These are phyloP conservation scores for Leuciscus waleckii DNA, from an alignment of 2,797 vertebrate genomes.

Conservation along the genomic window DNA sequence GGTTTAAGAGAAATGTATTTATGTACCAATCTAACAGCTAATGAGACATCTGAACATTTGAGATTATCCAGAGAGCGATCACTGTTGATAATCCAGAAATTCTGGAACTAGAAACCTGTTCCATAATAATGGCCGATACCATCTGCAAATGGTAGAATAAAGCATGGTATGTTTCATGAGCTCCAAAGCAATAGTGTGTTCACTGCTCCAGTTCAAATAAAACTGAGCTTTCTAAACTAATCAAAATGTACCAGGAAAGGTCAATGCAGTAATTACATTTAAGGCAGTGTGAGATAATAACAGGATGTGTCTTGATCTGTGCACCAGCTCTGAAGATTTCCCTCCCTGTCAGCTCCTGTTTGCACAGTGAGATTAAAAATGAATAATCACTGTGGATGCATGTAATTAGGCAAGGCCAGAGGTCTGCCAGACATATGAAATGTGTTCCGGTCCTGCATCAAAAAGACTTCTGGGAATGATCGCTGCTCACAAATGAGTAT, in stretches of 20 bases:
- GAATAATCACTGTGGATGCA: constrained; percentile 37
- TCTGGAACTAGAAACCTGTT: not conserved
- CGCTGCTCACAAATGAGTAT: not conserved
- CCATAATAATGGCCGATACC: not conserved
- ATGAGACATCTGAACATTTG: constrained; percentile 6
- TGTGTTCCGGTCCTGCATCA: constrained; percentile 16
- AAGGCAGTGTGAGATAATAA: constrained; percentile 53
- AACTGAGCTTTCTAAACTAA: constrained; percentile 48
- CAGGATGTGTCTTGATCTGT: constrained; percentile 35
- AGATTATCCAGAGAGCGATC: constrained; percentile 2
- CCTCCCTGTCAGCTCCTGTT: constrained; percentile 41
- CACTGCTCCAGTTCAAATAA: constrained; percentile 36
- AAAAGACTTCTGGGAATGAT: constrained; percentile 36
- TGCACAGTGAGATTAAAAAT: constrained; percentile 44
- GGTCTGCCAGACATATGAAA: constrained; percentile 42
- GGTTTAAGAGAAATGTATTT: not conserved
- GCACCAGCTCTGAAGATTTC: constrained; percentile 35
- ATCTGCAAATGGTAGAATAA: constrained; percentile 26
- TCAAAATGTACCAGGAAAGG: constrained; percentile 53
- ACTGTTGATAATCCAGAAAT: constrained; percentile 5
- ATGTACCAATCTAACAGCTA: not conserved
- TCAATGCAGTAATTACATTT: constrained; percentile 56
- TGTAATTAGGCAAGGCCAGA: constrained; percentile 51
- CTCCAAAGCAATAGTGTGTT: constrained; percentile 19
- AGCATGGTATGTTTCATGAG: constrained; percentile 8